Conservation (phyloP, 2,888 invertebrate genomes). For the Rhaphigaster nebulosa region DNA sequence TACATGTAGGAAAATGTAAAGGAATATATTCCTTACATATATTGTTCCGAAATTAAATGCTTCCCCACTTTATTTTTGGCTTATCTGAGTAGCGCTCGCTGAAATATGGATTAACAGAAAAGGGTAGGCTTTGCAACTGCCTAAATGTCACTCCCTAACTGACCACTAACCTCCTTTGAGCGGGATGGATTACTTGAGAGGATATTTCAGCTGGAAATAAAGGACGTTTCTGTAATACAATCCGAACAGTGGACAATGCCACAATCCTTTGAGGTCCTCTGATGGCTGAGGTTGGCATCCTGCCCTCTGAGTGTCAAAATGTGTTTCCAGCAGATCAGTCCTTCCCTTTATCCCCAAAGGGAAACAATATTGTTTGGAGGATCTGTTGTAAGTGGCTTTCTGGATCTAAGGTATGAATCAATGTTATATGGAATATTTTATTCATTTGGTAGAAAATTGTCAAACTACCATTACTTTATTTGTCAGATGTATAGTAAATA, state of each 20-base stretch:
- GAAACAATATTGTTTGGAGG: neutral
- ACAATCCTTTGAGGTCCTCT: slow-evolving; percentile 4
- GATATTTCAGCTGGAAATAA: neutral
- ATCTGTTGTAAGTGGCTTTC: too few species aligned
- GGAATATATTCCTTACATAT: too few species aligned
- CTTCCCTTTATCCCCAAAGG: neutral
- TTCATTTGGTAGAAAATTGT: too few species aligned
- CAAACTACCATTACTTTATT: too few species aligned
- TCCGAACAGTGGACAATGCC: neutral
- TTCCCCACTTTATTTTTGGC: neutral
- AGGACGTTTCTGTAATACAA: slow-evolving; percentile 13
- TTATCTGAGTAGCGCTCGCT: neutral
- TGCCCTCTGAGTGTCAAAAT: neutral
- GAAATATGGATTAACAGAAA: neutral
- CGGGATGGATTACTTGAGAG: neutral
- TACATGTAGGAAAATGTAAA: too few species aligned
- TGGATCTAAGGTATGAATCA: too few species aligned
- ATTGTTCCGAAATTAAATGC: too few species aligned
- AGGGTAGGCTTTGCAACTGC: neutral
- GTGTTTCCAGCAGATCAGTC: neutral
- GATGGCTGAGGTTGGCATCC: neutral
- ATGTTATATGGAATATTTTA: too few species aligned
- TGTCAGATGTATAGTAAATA: too few species aligned
- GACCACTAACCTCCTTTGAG: neutral
- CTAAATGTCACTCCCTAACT: neutral